Conservation (phyloP, 2,888 invertebrate genomes). For the Peribatodes rhomboidaria region DNA sequence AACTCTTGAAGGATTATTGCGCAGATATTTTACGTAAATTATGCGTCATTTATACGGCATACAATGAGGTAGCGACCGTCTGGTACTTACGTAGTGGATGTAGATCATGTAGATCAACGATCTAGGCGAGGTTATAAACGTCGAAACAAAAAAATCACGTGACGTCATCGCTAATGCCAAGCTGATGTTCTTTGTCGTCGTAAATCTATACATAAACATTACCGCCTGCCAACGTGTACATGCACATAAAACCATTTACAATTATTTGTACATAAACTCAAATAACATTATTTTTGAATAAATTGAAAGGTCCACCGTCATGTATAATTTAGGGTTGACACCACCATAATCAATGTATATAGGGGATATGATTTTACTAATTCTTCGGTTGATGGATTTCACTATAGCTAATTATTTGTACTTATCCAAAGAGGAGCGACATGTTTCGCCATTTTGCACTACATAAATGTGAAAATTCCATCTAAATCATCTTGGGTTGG, state of each 20-base stretch:
- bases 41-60: slow-evolving; percentile 54
- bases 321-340: background rate
- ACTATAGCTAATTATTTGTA: too few relatives aligned
- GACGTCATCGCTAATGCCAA: slow-evolving; percentile 50
- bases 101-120: slow-evolving; percentile 66
- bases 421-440: too few relatives aligned
- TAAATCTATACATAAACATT: slow-evolving; percentile 45
- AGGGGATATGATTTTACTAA: too few relatives aligned
- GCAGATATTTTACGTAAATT: slow-evolving; percentile 39
- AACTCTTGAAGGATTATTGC: slow-evolving; percentile 33
- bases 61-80: slow-evolving; percentile 41
- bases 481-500: too few relatives aligned
- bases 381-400: too few relatives aligned
- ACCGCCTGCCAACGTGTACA: slow-evolving; percentile 23
- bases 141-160: slow-evolving; percentile 53
- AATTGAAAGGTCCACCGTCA: background rate
- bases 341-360: background rate
- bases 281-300: background rate
- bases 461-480: too few relatives aligned
- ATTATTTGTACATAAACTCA: slow-evolving; percentile 1
- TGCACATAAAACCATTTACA: slow-evolving; percentile 12
- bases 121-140: slow-evolving; percentile 61
- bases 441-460: background rate
- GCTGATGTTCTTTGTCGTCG: slow-evolving; percentile 48
- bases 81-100: slow-evolving; percentile 57